These are phyloP conservation scores for Catostomus latipinnis DNA, from an alignment of 2,797 vertebrate species.

Conservation along the genomic window DNA sequence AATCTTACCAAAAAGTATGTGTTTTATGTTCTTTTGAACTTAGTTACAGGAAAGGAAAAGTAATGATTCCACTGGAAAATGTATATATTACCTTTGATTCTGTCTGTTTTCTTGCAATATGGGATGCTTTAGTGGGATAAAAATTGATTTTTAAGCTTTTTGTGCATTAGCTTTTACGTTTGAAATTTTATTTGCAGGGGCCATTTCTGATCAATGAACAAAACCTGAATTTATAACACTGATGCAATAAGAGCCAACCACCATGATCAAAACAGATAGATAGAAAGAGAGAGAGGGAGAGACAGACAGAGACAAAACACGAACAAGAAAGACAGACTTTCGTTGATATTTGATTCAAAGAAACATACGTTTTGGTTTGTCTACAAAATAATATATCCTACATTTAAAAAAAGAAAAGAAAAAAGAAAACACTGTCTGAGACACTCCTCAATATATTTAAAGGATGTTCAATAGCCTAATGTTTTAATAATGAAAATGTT, in stretches of 20 bases:
- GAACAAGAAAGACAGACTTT: background rate
- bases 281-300: slow-evolving; percentile 38
- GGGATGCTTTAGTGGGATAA: slow-evolving; percentile 81
- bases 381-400: background rate
- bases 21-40: slow-evolving; percentile 80
- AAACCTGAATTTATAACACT: slow-evolving; percentile 81
- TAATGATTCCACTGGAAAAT: slow-evolving; percentile 81
- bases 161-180: slow-evolving; percentile 86
- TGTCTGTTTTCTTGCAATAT: slow-evolving; percentile 81
- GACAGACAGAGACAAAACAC: background rate
- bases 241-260: slow-evolving; percentile 73
- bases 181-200: slow-evolving; percentile 82
- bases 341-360: slow-evolving; percentile 12
- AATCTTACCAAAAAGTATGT: slow-evolving; percentile 68
- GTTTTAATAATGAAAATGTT: no score
- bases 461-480: no score
- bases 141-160: slow-evolving; percentile 86
- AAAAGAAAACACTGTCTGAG: no score
- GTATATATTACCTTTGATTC: slow-evolving; percentile 85
- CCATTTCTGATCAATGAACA: slow-evolving; percentile 83
- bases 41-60: slow-evolving; percentile 75
- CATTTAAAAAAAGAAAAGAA: no score
- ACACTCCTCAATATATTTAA: no score
- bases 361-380: slow-evolving; percentile 20
- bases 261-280: slow-evolving; percentile 38